Conservation (phyloP, 1,140 invertebrate species). For the Pseudomyrmex gracilis region DNA sequence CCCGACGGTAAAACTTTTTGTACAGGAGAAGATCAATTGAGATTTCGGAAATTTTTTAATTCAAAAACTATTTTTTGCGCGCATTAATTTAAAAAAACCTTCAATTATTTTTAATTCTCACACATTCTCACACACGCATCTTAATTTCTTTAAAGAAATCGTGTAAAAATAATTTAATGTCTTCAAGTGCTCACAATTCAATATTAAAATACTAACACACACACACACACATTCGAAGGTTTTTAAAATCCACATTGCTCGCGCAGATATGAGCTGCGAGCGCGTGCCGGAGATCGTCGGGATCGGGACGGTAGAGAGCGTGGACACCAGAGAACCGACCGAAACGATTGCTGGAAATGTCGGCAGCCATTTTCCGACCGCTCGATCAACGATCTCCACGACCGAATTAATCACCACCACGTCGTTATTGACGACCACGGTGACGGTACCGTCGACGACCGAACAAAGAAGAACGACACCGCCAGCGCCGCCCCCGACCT, state of each 20-base stretch:
- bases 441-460: conserved; percentile 69
- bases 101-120: background rate
- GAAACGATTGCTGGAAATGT: conserved; percentile 75
- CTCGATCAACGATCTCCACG: conserved; percentile 59
- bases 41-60: background rate
- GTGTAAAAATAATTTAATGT: no score
- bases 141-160: no score
- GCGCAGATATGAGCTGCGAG: conserved; percentile 84
- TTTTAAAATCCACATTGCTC: conserved; percentile 47
- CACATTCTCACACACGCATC: background rate
- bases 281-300: conserved; percentile 84
- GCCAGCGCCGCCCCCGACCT: conserved; percentile 72
- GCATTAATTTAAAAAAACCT: no score
- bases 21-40: background rate
- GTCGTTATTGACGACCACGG: conserved; percentile 76
- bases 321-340: conserved; percentile 84
- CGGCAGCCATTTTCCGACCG: conserved; percentile 63
- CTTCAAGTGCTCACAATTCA: background rate
- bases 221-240: background rate
- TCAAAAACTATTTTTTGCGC: background rate
- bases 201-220: background rate
- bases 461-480: conserved; percentile 71
- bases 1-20: conserved; percentile 87
- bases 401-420: conserved; percentile 74
- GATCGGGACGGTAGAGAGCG: conserved; percentile 86